Evolutionary conservation across 2,113 vertebrate species (phyloP).

Genomic region (Siniperca knerii): DNA sequence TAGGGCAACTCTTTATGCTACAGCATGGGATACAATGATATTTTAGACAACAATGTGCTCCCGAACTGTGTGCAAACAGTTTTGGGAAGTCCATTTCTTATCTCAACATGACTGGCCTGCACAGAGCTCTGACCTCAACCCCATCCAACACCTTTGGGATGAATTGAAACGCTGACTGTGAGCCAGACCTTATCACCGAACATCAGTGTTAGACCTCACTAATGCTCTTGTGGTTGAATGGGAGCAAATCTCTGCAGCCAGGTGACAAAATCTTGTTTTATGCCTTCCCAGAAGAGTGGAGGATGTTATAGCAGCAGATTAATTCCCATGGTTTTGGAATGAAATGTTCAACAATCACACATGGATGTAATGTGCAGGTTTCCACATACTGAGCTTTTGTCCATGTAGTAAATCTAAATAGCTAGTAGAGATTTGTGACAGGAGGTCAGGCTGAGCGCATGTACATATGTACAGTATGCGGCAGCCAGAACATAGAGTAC

Average conservation of each 20-base stretch:
- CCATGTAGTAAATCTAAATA: background rate
- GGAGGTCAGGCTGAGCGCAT: background rate
- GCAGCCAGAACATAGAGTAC: background rate
- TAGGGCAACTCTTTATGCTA: background rate
- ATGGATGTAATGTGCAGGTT: background rate
- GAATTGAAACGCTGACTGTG: background rate
- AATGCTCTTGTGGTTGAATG: background rate
- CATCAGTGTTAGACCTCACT: background rate
- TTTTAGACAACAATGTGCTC: background rate
- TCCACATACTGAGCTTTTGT: background rate
- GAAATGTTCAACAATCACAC: background rate
- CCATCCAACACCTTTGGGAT: background rate
- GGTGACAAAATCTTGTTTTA: background rate
- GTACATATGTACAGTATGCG: background rate
- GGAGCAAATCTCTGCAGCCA: background rate
- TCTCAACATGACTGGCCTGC: background rate
- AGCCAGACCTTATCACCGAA: background rate
- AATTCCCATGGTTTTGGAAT: background rate
- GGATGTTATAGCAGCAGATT: background rate
- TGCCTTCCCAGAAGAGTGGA: background rate
- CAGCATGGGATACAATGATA: background rate
- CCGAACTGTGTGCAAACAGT: background rate
- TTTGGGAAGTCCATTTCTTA: background rate
- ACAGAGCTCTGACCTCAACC: background rate
- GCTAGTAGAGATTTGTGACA: background rate